Evolutionary conservation across 2,113 vertebrate genomes (phyloP), one percentile per base, ranked within the genome.

Genomic region (Oceanodroma tethys): DNA sequence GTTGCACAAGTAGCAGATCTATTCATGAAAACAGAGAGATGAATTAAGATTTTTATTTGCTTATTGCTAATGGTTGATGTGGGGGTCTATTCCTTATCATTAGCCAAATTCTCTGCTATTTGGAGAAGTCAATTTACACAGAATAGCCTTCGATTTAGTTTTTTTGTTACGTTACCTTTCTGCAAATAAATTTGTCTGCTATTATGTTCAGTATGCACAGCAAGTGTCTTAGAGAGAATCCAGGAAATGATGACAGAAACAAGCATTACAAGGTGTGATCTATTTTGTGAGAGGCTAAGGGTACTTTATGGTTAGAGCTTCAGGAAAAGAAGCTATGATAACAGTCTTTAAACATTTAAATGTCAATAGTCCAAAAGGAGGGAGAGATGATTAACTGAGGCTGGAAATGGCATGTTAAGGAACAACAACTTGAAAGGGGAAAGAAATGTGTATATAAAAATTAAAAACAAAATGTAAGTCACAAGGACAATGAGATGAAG

Each of bases 191-290:
- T 80, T 82, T 6, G 3, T 34, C 63, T 60, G 63, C 32, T 84
- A 11, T 45, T 73, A 42, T 34, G n/a, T 73, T 91, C 60, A 78
- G 75, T 43, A 45, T 21, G 42, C 60, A 48, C 38, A 40, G 56
- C 52, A 90, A 11, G 20, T 71, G 79, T 67, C 60, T 71, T 48
- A 92, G 65, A 95, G 43, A 84, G n/a, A 94, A 30, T 79, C 73
- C 63, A 84, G 86, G 65, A 93, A 97, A 92, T 4, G 29, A 80
- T 93, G 90, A 88, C 88, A 96, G 91, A 93, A 96, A 79, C 60
- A 95, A 95, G 52, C 82, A 89, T 80, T 95, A 96, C 76, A 93
- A 96, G 36, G 91, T 90, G 86, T 90, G 86, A 95, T 95, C 76
- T 97, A 62, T 95, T 91, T 81, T 93, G 81, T 95, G 91, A 93